Conservation (phyloP, 2,888 invertebrate species). For the Ormyrus nitidulus region DNA sequence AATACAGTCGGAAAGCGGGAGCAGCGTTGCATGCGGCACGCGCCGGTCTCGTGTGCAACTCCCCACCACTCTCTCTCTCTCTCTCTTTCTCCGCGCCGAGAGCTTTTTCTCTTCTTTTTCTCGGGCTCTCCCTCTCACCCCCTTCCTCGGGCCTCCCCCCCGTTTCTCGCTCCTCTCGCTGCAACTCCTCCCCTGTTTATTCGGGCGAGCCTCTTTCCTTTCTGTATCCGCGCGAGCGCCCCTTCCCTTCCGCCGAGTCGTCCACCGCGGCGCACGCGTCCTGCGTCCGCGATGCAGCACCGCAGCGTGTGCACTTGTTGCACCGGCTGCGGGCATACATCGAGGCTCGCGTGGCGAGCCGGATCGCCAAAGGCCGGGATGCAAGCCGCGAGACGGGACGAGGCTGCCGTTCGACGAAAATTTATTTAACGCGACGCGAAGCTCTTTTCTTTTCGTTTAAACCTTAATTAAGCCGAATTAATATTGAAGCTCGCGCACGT, state of each 20-base stretch:
- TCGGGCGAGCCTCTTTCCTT: constrained; percentile 42
- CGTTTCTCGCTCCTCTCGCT: constrained; percentile 51
- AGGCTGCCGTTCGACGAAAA: neutral
- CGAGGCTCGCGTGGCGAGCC: constrained; percentile 36
- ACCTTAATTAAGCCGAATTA: too few relatives aligned
- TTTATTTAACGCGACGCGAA: too few relatives aligned
- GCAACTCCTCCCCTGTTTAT: constrained; percentile 56
- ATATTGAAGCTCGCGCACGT: too few relatives aligned
- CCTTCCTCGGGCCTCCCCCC: constrained; percentile 40
- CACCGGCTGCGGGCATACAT: constrained; percentile 57
- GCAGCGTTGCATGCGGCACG: constrained; percentile 72
- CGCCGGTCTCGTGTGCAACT: constrained; percentile 73
- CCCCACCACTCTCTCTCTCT: constrained; percentile 59
- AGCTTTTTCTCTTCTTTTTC: constrained; percentile 9
- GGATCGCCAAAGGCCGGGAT: constrained; percentile 9
- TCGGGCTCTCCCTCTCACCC: neutral
- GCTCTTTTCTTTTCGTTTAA: too few relatives aligned
- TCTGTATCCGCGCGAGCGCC: neutral
- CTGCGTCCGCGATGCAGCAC: too few relatives aligned
- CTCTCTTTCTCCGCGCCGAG: neutral
- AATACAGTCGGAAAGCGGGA: neutral
- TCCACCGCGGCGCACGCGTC: neutral
- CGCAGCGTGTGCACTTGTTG: constrained; percentile 69
- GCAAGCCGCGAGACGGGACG: neutral
- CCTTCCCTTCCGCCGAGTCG: neutral